Evolutionary conservation across 2,888 invertebrate genomes (phyloP).

Genomic region (Lepidonotus clava): DNA sequence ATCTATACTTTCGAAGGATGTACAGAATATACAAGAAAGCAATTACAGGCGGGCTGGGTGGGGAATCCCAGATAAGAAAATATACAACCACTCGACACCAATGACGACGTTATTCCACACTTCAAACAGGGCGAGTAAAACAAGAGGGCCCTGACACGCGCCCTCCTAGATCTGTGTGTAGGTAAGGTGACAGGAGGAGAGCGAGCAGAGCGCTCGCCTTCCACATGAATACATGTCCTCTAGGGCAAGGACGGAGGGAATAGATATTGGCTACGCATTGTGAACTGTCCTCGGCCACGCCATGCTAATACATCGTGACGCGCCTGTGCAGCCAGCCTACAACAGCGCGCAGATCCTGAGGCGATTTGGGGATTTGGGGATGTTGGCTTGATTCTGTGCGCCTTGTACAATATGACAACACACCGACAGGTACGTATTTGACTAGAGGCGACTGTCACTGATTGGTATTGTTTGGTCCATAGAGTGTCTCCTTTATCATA

Average conservation of each 20-base stretch:
- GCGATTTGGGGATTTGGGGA: background rate
- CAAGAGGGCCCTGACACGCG: background rate
- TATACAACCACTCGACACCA: background rate
- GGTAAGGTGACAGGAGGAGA: too few species aligned
- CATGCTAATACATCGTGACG: background rate
- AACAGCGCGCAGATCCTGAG: slow-evolving; percentile 28
- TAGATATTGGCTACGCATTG: slow-evolving; percentile 30
- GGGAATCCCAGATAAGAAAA: background rate
- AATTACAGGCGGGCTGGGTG: background rate
- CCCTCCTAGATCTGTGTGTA: too few species aligned
- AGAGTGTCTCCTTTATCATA: background rate
- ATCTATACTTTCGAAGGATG: background rate
- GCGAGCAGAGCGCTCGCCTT: background rate
- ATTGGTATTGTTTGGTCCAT: background rate
- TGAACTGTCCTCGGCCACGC: background rate
- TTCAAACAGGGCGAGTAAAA: background rate
- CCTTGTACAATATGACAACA: background rate
- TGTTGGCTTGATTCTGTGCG: background rate
- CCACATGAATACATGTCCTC: too few species aligned
- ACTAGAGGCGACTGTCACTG: slow-evolving; percentile 23
- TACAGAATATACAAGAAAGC: background rate
- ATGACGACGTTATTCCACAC: background rate
- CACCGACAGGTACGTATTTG: background rate
- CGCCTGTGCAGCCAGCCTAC: background rate
- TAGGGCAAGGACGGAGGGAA: background rate